Evolutionary conservation across 2,888 invertebrate species (phyloP).

Genomic region (Drosophila dives): DNA sequence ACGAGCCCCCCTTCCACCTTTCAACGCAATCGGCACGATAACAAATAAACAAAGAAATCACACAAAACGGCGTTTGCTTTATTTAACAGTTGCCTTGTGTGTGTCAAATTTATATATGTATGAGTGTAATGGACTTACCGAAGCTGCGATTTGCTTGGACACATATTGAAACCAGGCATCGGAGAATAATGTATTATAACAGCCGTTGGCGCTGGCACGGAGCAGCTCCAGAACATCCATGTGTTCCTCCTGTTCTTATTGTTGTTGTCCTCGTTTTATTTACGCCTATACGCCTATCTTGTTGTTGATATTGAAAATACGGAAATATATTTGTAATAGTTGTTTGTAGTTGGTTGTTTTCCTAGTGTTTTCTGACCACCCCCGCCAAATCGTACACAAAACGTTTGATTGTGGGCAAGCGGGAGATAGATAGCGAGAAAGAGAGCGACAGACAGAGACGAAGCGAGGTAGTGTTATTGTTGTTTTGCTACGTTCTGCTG

Average conservation of each 20-base stretch:
- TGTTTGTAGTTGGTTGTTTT: constrained; percentile 17
- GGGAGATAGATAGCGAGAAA: background rate
- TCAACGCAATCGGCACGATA: background rate
- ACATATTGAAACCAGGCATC: constrained; percentile 86
- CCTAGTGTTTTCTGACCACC: constrained; percentile 29
- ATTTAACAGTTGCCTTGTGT: constrained; percentile 1
- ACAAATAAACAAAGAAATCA: constrained; percentile 30
- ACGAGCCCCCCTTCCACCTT: constrained; percentile 26
- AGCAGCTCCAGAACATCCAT: constrained; percentile 72
- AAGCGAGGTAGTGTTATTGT: constrained; percentile 5
- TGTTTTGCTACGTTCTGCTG: constrained; percentile 4
- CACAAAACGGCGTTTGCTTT: constrained; percentile 14
- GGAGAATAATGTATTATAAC: constrained; percentile 75
- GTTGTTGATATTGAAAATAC: constrained; percentile 45
- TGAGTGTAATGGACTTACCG: constrained; percentile 84
- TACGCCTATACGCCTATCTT: constrained; percentile 24
- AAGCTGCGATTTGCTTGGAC: constrained; percentile 86
- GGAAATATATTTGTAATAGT: constrained; percentile 39
- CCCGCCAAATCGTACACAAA: constrained; percentile 27
- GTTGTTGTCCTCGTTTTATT: constrained; percentile 17
- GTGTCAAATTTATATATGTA: constrained; percentile 4
- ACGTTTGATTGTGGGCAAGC: constrained; percentile 4
- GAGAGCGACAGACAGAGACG: background rate
- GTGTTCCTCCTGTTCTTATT: constrained; percentile 18
- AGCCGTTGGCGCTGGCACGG: constrained; percentile 74